Evolutionary conservation across 2,888 invertebrate genomes (phyloP).

Genomic region (Melitaea athalia): DNA sequence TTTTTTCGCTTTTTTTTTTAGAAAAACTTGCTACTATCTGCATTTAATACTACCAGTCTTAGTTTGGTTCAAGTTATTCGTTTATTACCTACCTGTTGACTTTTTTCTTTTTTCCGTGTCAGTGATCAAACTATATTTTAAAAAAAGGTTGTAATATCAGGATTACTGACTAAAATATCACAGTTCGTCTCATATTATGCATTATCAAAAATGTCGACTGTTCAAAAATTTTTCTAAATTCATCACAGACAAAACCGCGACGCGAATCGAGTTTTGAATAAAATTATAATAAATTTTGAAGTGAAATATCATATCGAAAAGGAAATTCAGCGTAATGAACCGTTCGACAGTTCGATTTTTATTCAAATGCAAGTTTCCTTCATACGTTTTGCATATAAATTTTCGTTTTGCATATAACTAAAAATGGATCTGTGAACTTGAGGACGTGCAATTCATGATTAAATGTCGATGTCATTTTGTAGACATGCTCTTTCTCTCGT

Average conservation of each 20-base stretch:
- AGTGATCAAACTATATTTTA: too few species aligned
- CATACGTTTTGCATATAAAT: constrained; percentile 31
- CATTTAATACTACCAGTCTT: too few species aligned
- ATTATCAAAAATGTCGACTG: constrained; percentile 1
- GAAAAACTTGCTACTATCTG: too few species aligned
- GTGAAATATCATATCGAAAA: constrained; percentile 30
- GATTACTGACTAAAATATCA: too few species aligned
- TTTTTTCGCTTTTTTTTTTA: too few species aligned
- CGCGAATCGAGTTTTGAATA: background rate
- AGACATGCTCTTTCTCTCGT: background rate
- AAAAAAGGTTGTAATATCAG: too few species aligned
- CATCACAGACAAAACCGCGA: too few species aligned
- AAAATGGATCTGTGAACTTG: constrained; percentile 17
- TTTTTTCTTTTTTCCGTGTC: too few species aligned
- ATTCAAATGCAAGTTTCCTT: constrained; percentile 32
- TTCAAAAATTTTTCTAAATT: constrained; percentile 14
- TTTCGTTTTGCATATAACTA: constrained; percentile 19
- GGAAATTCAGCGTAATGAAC: constrained; percentile 35
- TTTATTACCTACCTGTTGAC: too few species aligned
- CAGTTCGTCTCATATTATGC: too few species aligned
- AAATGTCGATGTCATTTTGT: background rate
- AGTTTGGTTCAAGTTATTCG: too few species aligned
- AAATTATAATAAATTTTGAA: constrained; percentile 20
- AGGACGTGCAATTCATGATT: constrained; percentile 15
- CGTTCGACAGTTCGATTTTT: constrained; percentile 29